Conservation (phyloP, 2,888 invertebrate genomes). For the Villa cingulata region DNA sequence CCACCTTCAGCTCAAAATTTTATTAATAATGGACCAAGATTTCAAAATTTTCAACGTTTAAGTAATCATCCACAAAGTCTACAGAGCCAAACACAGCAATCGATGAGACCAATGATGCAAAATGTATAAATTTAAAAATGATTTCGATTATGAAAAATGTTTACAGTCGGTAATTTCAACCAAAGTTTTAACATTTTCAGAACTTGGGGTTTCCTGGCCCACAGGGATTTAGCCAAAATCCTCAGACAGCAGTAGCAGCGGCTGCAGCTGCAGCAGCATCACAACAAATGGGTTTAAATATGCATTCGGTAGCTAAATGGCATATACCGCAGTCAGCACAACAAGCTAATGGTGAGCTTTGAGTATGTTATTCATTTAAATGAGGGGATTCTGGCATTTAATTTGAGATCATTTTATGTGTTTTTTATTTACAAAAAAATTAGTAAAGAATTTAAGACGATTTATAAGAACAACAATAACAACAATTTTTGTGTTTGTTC, state of each 20-base stretch:
- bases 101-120: constrained; percentile 27
- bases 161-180: too few species aligned
- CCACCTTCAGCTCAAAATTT: constrained; percentile 31
- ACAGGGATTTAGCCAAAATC: constrained; percentile 38
- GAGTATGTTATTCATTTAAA: not conserved
- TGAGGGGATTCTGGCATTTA: too few species aligned
- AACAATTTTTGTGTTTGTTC: too few species aligned
- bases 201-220: constrained; percentile 32
- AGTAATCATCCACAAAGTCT: constrained; percentile 43
- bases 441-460: too few species aligned
- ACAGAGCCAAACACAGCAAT: constrained; percentile 20
- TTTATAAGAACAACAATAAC: too few species aligned
- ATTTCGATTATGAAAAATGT: too few species aligned
- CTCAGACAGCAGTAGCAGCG: constrained; percentile 22
- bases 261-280: constrained; percentile 12
- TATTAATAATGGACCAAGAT: constrained; percentile 34
- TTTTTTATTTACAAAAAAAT: too few species aligned
- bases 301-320: constrained; percentile 46
- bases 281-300: constrained; percentile 33
- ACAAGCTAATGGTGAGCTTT: constrained; percentile 35
- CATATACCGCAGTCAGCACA: constrained; percentile 48
- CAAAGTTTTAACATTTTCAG: constrained; percentile 16
- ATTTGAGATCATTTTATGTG: too few species aligned
- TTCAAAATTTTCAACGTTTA: constrained; percentile 34
- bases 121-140: constrained; percentile 25